Evolutionary conservation across 2,113 vertebrate genomes (phyloP).

Genomic region (Pseudonaja textilis): DNA sequence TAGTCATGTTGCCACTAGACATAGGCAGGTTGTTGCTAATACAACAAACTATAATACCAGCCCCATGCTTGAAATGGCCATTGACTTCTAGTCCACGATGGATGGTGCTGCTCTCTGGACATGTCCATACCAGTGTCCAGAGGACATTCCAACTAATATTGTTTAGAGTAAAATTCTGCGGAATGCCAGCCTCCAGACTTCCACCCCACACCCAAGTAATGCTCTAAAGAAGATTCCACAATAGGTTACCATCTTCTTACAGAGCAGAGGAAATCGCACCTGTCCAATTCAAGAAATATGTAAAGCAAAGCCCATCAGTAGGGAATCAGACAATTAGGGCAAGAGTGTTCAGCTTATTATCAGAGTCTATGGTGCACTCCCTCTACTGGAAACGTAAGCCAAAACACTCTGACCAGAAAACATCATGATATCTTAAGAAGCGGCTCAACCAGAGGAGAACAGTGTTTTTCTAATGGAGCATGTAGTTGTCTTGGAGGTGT

Average conservation of each 20-base stretch:
- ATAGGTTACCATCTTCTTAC: background rate
- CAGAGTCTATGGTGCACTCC: slow-evolving; percentile 10
- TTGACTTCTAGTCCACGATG: no score
- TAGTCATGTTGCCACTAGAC: background rate
- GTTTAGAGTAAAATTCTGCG: slow-evolving; percentile 11
- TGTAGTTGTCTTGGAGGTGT: slow-evolving; percentile 78
- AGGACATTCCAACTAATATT: slow-evolving; percentile 20
- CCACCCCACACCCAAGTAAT: slow-evolving; percentile 9
- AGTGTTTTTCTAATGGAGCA: slow-evolving; percentile 83
- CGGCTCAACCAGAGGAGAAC: slow-evolving; percentile 59
- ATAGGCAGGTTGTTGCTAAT: background rate
- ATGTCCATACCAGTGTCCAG: slow-evolving; percentile 32
- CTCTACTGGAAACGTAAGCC: slow-evolving; percentile 12
- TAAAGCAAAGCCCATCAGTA: background rate
- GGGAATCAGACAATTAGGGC: background rate
- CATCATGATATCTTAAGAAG: slow-evolving; percentile 58
- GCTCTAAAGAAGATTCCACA: slow-evolving; percentile 23
- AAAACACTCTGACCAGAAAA: slow-evolving; percentile 61
- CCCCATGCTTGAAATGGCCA: slow-evolving; percentile 37
- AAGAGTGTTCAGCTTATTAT: slow-evolving; percentile 16
- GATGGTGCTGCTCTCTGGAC: no score
- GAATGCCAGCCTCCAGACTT: slow-evolving; percentile 40
- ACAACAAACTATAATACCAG: background rate
- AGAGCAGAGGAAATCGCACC: slow-evolving; percentile 1
- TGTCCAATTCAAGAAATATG: slow-evolving; percentile 8